Percentiles rank a stretch among this genome's conserved stretches.
phyloP scores from a whole-genome alignment of 2,113 vertebrate genomes.

The Gambusia holbrooki region DNA sequence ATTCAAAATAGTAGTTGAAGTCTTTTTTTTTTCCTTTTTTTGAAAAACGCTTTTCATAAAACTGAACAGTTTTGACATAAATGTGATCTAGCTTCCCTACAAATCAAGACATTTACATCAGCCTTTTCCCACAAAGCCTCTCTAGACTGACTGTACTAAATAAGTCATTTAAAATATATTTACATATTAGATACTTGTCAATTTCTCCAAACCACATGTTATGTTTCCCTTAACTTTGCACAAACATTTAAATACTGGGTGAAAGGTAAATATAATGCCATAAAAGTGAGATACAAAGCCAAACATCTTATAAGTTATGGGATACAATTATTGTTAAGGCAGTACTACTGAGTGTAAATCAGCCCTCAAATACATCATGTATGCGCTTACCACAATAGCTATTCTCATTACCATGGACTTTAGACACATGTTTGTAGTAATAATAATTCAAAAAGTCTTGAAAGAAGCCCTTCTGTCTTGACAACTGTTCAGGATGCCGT shows the following conservation, averaged over 20 bases:
- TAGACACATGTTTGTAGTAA: conserved; percentile 39
- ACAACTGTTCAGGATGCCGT: conserved; percentile 38
- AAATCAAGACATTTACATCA: background rate
- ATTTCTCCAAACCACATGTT: background rate
- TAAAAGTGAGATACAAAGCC: conserved; percentile 32
- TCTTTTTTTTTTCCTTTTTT: background rate
- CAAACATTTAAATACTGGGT: conserved; percentile 36
- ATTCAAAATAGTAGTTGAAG: conserved; percentile 28
- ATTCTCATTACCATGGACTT: conserved; percentile 14
- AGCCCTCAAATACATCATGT: conserved; percentile 58
- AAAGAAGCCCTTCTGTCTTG: conserved; percentile 72
- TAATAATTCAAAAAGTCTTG: conserved; percentile 52
- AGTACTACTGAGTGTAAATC: conserved; percentile 63
- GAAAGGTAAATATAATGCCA: conserved; percentile 36
- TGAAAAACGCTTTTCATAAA: conserved; percentile 12
- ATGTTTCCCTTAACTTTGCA: conserved; percentile 17
- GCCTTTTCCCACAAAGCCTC: conserved; percentile 27
- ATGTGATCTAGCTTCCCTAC: background rate
- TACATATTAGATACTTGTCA: conserved; percentile 53
- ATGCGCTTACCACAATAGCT: conserved; percentile 1
- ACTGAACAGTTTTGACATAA: conserved; percentile 28
- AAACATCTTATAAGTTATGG: conserved; percentile 36
- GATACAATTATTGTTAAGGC: conserved; percentile 65
- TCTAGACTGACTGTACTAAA: conserved; percentile 12
- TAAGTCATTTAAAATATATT: conserved; percentile 62